Percentiles rank a stretch among this genome's conserved stretches.
Evolutionary conservation across 2,888 invertebrate genomes (phyloP).

Genomic region (Graphium colonna): DNA sequence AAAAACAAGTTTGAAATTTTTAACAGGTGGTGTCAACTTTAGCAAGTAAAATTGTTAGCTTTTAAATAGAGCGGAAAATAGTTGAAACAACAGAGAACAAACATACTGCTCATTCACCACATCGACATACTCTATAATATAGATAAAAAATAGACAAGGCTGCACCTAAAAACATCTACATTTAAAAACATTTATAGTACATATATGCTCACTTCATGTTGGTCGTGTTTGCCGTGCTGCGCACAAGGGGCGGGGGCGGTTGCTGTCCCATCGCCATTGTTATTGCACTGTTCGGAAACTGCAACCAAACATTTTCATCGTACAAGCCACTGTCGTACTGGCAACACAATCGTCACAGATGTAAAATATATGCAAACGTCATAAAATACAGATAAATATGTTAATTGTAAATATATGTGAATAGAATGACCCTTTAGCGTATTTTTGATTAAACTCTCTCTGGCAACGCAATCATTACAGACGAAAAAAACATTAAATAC

Average conservation of each 20-base stretch:
- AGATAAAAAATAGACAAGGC: conserved; percentile 16
- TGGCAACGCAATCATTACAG: no score
- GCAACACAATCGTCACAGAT: neutral
- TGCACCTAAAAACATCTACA: conserved; percentile 16
- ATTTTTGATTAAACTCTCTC: no score
- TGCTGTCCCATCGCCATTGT: conserved; percentile 78
- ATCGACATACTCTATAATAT: neutral
- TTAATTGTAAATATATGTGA: neutral
- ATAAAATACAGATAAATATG: neutral
- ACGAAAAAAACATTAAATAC: no score
- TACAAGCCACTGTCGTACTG: neutral
- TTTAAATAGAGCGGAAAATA: no score
- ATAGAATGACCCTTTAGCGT: no score
- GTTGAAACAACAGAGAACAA: no score
- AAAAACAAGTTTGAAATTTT: no score
- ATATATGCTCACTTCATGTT: conserved; percentile 76
- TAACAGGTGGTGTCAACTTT: no score
- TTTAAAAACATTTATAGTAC: no score
- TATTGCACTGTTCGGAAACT: conserved; percentile 76
- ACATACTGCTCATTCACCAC: neutral
- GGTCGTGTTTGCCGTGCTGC: conserved; percentile 74
- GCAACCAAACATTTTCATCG: conserved; percentile 58
- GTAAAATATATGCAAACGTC: neutral
- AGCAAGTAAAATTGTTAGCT: no score
- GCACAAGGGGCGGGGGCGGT: conserved; percentile 78